A percentile compares a stretch with the other conserved stretches of the same genome.
These are phyloP conservation scores for Lanius ludovicianus DNA, from an alignment of 2,113 vertebrate genomes.

Conservation along the genomic window DNA sequence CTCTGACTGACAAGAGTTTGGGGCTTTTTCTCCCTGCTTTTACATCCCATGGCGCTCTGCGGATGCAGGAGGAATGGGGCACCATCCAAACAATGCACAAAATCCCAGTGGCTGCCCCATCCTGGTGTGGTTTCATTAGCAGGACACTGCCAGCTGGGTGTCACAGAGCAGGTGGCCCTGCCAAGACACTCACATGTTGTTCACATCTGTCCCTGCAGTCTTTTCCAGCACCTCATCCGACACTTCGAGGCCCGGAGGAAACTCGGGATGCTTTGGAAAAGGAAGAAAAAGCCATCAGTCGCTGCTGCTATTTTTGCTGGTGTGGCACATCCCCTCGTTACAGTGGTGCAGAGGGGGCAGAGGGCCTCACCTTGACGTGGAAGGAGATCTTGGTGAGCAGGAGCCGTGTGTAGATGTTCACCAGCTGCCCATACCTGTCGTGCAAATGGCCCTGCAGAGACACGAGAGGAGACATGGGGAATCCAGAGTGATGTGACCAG, in stretches of 20 bases:
- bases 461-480: fast-evolving
- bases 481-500: fast-evolving
- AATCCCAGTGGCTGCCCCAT: fast-evolving
- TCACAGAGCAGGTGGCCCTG: fast-evolving
- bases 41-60: fast-evolving
- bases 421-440: constrained; percentile 90
- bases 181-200: constrained; percentile 88
- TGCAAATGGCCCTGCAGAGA: constrained; percentile 83
- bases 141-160: background rate
- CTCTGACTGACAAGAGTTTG: background rate
- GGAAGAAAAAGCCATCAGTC: background rate
- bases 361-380: constrained; percentile 83
- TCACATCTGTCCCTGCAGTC: constrained; percentile 88
- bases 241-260: constrained; percentile 87
- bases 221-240: constrained; percentile 91
- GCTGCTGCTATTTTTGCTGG: background rate
- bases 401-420: constrained; percentile 84
- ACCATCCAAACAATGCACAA: background rate
- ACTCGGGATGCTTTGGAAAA: constrained; percentile 82
- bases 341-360: fast-evolving
- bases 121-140: fast-evolving
- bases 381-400: constrained; percentile 92
- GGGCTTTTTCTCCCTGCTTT: background rate
- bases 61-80: background rate
- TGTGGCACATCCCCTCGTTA: fast-evolving